Conservation (phyloP, 2,888 invertebrate species). For the Archips xylosteana region DNA sequence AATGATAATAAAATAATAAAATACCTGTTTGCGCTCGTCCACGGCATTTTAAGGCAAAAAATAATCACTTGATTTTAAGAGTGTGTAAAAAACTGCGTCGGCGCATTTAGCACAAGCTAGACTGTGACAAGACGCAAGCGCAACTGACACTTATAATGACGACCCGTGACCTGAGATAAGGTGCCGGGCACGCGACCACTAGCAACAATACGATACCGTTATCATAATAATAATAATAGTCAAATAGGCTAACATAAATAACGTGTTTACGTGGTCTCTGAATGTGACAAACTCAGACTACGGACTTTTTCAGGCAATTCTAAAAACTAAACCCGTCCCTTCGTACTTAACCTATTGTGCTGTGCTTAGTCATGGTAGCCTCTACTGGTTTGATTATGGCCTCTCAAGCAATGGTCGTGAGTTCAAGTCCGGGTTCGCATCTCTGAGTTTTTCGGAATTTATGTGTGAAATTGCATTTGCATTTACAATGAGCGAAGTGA, state of each 20-base stretch:
- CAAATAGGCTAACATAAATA: constrained; percentile 37
- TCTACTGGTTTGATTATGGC: no score
- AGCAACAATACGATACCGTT: constrained; percentile 46
- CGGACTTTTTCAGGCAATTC: constrained; percentile 5
- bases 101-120: constrained; percentile 62
- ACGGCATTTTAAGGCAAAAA: constrained; percentile 70
- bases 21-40: constrained; percentile 82
- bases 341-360: background rate
- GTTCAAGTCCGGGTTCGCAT: background rate
- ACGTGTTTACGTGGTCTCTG: constrained; percentile 25
- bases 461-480: no score
- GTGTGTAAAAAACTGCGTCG: constrained; percentile 76
- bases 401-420: no score
- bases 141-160: constrained; percentile 68
- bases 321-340: background rate
- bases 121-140: constrained; percentile 60
- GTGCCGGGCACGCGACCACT: constrained; percentile 73
- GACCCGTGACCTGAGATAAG: constrained; percentile 74
- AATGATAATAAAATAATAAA: background rate
- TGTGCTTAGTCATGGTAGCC: no score
- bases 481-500: no score
- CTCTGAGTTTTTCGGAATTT: no score
- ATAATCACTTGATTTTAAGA: constrained; percentile 75
- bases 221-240: constrained; percentile 46
- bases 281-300: constrained; percentile 23